These are phyloP conservation scores for Arremon aurantiirostris DNA, from an alignment of 2,797 vertebrate species.

Conservation along the genomic window DNA sequence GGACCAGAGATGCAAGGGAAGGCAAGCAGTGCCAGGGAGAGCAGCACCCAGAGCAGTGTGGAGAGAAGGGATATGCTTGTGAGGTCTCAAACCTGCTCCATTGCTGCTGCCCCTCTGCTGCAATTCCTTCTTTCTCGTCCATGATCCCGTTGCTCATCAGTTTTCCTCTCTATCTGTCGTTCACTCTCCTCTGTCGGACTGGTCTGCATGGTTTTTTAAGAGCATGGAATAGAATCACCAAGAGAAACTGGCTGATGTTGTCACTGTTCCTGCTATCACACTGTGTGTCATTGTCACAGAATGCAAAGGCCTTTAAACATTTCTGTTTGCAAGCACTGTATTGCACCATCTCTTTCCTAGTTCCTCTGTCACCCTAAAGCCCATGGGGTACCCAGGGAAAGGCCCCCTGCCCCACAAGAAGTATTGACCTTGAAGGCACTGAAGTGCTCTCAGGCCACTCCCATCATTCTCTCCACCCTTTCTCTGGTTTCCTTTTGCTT, in stretches of 20 bases:
- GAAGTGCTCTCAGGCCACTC: neutral
- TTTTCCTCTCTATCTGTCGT: neutral
- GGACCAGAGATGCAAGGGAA: neutral
- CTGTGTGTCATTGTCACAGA: neutral
- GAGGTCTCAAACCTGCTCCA: neutral
- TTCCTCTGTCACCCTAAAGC: neutral
- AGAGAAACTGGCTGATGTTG: neutral
- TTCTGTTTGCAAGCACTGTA: neutral
- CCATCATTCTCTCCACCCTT: neutral
- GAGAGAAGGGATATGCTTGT: neutral
- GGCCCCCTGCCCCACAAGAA: neutral
- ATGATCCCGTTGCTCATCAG: neutral
- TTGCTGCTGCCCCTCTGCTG: neutral
- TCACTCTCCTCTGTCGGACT: rapidly evolving
- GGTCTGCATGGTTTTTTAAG: neutral
- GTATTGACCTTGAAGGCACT: neutral
- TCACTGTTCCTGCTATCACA: neutral
- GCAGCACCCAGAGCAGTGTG: neutral
- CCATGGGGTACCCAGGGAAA: neutral
- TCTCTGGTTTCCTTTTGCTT: neutral
- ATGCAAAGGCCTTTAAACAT: neutral
- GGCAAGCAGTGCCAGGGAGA: neutral
- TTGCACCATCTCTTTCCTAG: neutral
- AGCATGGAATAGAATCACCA: neutral
- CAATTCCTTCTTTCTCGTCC: neutral